Evolutionary conservation across 2,888 invertebrate genomes (phyloP), one percentile per base, ranked within the genome.

Genomic region (Rosalia funebris): DNA sequence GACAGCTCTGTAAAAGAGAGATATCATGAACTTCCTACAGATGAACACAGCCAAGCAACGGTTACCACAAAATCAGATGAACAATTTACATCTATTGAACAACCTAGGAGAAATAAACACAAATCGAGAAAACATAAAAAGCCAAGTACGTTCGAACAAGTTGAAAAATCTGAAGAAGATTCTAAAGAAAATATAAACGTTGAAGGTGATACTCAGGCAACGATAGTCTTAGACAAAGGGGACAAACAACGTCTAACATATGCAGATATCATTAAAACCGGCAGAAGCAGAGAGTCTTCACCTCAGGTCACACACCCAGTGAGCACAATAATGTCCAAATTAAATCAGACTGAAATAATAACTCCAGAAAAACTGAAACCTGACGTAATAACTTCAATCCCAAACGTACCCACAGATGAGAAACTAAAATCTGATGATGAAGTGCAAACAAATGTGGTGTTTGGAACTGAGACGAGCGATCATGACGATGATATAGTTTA

Each of bases 211-310:
- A 12, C 14, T n/a, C n/a, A n/a, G n/a, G n/a, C n/a, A n/a, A n/a
- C n/a, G n/a, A n/a, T n/a, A n/a, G n/a, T n/a, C 10, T 16, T 12
- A 3, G 41, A 57, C 9, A 3, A 39, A 25, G 61, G 57, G 7
- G 53, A 60, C 17, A 41, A 41, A 37, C 31, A 37, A 34, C 47
- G 42, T 45, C 20, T 70, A 16, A 70, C 73, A 10, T 75, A 75
- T 34, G 75, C 75, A 19, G 70, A 71, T 20, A 63, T 72, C 16
- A 55, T 62, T 20, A 63, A 65, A 42, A 69, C 68, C 20, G 70
- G 72, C 39, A 65, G 70, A 42, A 73, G 71, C 44, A 61, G 72
- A 57, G 67, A 66, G 34, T 64, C 71, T 12, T 72, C 72, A 17
- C 72, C 72, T 9, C 59, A 63, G 7, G 10, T 15, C 2, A 5